phyloP scores from a whole-genome alignment of 2,797 vertebrate species.

The Gallirallus australis region DNA sequence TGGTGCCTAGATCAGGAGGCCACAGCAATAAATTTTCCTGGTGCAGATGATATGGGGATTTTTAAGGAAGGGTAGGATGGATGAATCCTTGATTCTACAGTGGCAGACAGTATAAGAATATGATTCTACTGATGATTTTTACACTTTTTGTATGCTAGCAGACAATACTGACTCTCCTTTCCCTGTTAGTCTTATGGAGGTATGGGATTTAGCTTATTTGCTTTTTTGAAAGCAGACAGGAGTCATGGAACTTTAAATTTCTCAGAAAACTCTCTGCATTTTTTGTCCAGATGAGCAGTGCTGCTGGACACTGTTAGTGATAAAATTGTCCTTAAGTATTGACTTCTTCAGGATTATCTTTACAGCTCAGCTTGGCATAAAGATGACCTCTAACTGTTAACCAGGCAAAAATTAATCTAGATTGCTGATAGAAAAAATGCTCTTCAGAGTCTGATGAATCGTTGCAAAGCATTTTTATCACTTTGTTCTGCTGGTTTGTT shows the following conservation, averaged over 20 bases:
- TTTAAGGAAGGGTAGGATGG: fast-evolving
- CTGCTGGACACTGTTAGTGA: not conserved
- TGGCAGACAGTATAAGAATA: not conserved
- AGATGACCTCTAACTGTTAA: not conserved
- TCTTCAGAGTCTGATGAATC: not conserved
- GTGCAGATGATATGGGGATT: fast-evolving
- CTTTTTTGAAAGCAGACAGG: not conserved
- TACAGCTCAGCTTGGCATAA: not conserved
- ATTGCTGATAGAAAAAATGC: not conserved
- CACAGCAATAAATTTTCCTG: not conserved
- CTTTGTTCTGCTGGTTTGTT: not conserved
- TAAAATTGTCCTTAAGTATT: not conserved
- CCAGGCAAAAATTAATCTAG: not conserved
- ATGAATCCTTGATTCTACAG: not conserved
- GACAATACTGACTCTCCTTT: not conserved
- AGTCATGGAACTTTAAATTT: not conserved
- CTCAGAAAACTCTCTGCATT: not conserved
- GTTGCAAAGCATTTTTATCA: not conserved
- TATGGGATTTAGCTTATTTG: not conserved
- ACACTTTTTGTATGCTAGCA: not conserved
- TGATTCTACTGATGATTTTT: not conserved
- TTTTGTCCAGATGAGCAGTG: not conserved
- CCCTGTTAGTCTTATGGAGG: not conserved
- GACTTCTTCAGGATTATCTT: not conserved
- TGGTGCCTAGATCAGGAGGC: not conserved